A percentile compares a stretch with the other conserved stretches of the same genome.
Conservation (phyloP, 2,113 vertebrate species). For the Gavialis gangeticus region DNA sequence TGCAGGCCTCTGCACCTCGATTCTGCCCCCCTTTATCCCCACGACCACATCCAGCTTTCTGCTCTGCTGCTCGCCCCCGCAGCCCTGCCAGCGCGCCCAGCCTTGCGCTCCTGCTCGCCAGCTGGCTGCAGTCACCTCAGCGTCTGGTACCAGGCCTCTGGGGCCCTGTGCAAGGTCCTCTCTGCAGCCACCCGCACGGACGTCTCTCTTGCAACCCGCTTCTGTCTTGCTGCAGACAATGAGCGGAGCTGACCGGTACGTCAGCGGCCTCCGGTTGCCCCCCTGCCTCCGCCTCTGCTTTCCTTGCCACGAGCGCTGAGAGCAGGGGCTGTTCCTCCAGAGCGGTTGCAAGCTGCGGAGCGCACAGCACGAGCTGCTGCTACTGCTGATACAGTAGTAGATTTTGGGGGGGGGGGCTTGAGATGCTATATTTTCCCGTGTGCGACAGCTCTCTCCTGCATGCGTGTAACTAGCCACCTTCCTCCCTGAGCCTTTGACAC, state of each 20-base stretch:
- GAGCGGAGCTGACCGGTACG: not conserved
- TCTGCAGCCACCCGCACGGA: no score
- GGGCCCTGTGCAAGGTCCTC: no score
- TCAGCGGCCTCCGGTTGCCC: not conserved
- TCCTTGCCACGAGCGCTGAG: not conserved
- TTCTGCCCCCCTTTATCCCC: not conserved
- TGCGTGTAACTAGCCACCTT: not conserved
- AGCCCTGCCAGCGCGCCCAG: not conserved
- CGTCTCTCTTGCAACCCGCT: not conserved
- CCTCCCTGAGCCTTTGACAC: not conserved
- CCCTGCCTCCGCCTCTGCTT: not conserved
- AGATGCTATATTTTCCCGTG: not conserved
- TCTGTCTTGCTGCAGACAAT: not conserved
- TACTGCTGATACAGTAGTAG: not conserved
- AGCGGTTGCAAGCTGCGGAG: not conserved
- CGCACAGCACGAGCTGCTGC: not conserved
- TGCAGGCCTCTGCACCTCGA: accelerated
- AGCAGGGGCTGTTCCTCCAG: not conserved
- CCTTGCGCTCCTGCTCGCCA: not conserved
- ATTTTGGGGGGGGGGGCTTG: not conserved
- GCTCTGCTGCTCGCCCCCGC: no score
- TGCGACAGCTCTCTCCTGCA: not conserved
- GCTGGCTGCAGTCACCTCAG: not conserved
- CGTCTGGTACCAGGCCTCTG: not conserved
- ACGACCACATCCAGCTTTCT: no score